These are phyloP conservation scores for Drosophila pegasa DNA, from an alignment of 2,888 invertebrate species.

Conservation along the genomic window DNA sequence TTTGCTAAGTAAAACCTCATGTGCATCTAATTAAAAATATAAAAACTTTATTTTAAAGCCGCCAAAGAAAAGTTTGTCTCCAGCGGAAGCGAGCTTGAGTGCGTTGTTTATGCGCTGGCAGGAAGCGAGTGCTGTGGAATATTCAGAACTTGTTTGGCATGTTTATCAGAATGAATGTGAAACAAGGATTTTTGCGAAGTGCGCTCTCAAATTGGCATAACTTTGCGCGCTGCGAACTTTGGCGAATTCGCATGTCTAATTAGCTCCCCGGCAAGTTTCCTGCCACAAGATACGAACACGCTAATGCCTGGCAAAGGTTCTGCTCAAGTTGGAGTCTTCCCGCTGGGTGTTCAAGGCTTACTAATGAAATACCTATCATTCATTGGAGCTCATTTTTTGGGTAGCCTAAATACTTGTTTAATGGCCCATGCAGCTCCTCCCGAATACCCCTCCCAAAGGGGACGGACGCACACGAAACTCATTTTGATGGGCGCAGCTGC, in stretches of 20 bases:
- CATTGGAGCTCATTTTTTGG: slow-evolving; percentile 4
- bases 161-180: slow-evolving; percentile 69
- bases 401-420: slow-evolving; percentile 13
- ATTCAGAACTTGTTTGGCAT: slow-evolving; percentile 71
- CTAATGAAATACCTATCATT: slow-evolving; percentile 21
- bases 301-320: slow-evolving; percentile 11
- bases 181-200: slow-evolving; percentile 64
- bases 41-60: slow-evolving; percentile 78
- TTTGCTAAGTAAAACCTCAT: slow-evolving; percentile 77
- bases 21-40: slow-evolving; percentile 81
- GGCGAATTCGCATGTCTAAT: slow-evolving; percentile 59
- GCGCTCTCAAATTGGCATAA: slow-evolving; percentile 73
- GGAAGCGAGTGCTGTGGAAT: slow-evolving; percentile 48
- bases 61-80: slow-evolving; percentile 77
- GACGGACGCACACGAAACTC: slow-evolving; percentile 7
- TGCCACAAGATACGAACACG: slow-evolving; percentile 21
- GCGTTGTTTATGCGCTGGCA: slow-evolving; percentile 39
- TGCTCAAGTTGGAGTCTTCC: not conserved
- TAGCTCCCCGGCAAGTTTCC: slow-evolving; percentile 44
- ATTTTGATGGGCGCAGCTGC: slow-evolving; percentile 45
- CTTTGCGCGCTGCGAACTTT: slow-evolving; percentile 49
- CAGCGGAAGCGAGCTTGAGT: slow-evolving; percentile 57
- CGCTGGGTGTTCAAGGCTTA: not conserved
- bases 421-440: slow-evolving; percentile 13
- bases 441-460: not conserved